A percentile compares a stretch with the other conserved stretches of the same genome.
Evolutionary conservation across 2,797 vertebrate species (phyloP).

Genomic region (Phylloscopus collybita): DNA sequence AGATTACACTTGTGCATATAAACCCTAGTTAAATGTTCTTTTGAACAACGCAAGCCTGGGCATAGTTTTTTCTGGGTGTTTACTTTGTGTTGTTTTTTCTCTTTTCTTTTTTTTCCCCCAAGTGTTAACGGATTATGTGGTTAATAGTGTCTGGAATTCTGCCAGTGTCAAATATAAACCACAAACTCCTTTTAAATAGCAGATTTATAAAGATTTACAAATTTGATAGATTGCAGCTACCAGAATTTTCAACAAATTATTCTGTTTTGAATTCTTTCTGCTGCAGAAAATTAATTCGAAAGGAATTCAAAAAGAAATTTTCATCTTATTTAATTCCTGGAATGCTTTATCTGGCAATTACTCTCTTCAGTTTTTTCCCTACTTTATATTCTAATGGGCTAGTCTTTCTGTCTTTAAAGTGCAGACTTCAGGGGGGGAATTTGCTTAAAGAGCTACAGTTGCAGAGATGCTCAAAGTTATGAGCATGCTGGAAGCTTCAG

Average conservation of each 20-base stretch:
- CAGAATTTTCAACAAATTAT: conserved; percentile 14
- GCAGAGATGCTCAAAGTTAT: not conserved
- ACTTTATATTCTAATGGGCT: not conserved
- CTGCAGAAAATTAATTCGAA: not conserved
- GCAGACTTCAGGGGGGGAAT: not conserved
- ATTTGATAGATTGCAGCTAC: not conserved
- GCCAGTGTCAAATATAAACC: not conserved
- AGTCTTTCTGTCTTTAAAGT: conserved; percentile 8
- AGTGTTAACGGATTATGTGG: not conserved
- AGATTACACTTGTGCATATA: not conserved
- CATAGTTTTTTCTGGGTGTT: not conserved
- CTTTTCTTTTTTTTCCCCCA: not conserved
- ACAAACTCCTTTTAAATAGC: not conserved
- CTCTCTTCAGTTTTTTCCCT: not conserved
- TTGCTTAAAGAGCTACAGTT: not conserved
- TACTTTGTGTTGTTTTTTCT: not conserved
- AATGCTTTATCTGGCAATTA: not conserved
- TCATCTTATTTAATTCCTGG: not conserved
- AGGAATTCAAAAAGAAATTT: not conserved
- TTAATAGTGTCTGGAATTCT: not conserved
- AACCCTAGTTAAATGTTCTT: not conserved
- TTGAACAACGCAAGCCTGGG: not conserved
- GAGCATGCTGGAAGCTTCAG: not conserved
- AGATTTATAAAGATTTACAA: conserved; percentile 9
- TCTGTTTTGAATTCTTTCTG: conserved; percentile 18